phyloP scores from a whole-genome alignment of 2,888 invertebrate genomes.

The Lottia scabra region DNA sequence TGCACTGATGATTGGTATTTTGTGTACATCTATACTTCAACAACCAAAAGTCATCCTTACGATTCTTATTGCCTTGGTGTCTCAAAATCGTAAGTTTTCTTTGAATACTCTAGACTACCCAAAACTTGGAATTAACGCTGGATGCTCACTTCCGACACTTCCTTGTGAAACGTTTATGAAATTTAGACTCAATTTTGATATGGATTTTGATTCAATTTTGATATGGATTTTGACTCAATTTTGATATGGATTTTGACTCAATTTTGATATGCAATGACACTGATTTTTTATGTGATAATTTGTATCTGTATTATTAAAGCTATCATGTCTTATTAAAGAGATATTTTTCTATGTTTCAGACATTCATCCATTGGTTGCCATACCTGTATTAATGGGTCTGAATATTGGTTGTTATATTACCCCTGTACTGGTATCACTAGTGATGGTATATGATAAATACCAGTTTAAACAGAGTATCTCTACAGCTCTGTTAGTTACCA shows the following conservation, averaged over 20 bases:
- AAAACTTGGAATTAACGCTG: no score
- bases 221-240: no score
- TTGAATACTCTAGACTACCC: no score
- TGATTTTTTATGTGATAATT: no score
- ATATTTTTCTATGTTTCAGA: neutral
- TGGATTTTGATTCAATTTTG: no score
- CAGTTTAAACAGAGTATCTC: neutral
- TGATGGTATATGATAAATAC: neutral
- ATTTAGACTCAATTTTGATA: no score
- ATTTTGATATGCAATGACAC: no score
- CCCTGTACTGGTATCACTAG: neutral
- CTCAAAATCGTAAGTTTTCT: neutral
- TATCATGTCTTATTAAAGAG: no score
- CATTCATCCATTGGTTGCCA: neutral
- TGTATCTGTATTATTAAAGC: no score
- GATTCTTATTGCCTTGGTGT: neutral
- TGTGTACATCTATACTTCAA: neutral
- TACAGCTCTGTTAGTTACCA: neutral
- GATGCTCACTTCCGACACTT: no score
- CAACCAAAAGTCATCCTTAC: neutral
- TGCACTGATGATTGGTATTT: neutral
- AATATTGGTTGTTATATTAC: neutral
- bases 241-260: no score
- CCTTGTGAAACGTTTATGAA: no score
- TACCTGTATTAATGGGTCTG: neutral